Evolutionary conservation across 2,888 invertebrate species (phyloP), one percentile per base, ranked within the genome.

Genomic region (Clitarchus hookeri): DNA sequence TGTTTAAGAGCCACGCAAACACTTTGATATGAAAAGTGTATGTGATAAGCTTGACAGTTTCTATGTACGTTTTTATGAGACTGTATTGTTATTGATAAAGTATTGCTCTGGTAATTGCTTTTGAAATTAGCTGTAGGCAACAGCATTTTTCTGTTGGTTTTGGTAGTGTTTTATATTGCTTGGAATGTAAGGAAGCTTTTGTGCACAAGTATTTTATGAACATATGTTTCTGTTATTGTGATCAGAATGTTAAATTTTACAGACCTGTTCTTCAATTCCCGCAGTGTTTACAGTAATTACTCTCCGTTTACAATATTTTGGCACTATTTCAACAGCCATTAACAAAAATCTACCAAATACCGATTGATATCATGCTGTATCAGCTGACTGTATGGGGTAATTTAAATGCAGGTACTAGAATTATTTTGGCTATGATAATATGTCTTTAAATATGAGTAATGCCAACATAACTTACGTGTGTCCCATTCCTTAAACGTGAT

Each of bases 131-230:
- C n/a, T 65, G 65, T 65, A 65, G 8, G 19, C 19, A 53, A n/a
- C n/a, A 23, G 65, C n/a, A n/a, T 65, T 19, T n/a, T 1, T n/a
- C 2, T n/a, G 65, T 65, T 65, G 65, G 53, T 53, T 53, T 53
- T 65, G 65, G 65, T 65, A 65, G 65, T n/a, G 65, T 65, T 65
- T 65, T 65, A n/a, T 65, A 65, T 65, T 65, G 65, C 65, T 65
- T 65, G 65, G 65, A 6, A 65, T 65, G 65, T 65, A 65, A 65
- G 65, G 8, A 65, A 65, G 65, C 65, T 65, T 65, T 65, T n/a
- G 19, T 65, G 65, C 65, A 65, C 65, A 65, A 65, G 65, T 65
- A 65, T 65, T 65, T 65, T 65, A 65, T 23, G n/a, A 23, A n/a
- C 16, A 19, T 23, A 65, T 65, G 65, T 65, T n/a, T 19, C 1